Evolutionary conservation across 2,888 invertebrate genomes (phyloP).

Genomic region (Pollenia angustigena): DNA sequence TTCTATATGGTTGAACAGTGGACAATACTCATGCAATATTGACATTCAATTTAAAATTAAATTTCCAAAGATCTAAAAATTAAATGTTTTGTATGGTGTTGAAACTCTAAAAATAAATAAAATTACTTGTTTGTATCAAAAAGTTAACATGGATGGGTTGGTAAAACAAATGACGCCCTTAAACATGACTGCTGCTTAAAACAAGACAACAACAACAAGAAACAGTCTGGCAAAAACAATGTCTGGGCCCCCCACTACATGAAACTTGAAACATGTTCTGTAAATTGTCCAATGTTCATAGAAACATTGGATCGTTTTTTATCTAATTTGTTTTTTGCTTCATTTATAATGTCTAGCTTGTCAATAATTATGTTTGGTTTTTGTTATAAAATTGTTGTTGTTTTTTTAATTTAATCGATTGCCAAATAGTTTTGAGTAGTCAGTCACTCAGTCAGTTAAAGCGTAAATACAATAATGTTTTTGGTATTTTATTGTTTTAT

Average conservation of each 20-base stretch:
- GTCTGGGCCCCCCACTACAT: constrained; percentile 29
- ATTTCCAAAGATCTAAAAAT: background rate
- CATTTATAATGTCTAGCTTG: constrained; percentile 59
- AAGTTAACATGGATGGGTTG: background rate
- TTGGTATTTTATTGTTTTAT: constrained; percentile 31
- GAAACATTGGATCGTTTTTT: constrained; percentile 11
- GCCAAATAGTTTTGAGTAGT: constrained; percentile 57
- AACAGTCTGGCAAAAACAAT: background rate
- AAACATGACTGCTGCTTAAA: constrained; percentile 45
- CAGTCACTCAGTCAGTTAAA: constrained; percentile 23
- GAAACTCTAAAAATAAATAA: background rate
- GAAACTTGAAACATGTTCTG: constrained; percentile 48
- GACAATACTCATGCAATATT: constrained; percentile 45
- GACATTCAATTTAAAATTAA: constrained; percentile 42
- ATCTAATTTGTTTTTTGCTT: background rate
- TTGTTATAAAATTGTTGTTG: background rate
- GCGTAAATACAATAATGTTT: background rate
- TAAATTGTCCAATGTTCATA: constrained; percentile 59
- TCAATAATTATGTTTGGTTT: constrained; percentile 42
- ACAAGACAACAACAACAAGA: constrained; percentile 14
- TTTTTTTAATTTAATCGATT: constrained; percentile 50
- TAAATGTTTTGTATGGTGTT: background rate
- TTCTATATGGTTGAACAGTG: background rate
- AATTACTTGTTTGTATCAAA: too few relatives aligned
- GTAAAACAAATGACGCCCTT: constrained; percentile 38